Base-by-base conservation (phyloP, 1,140 invertebrate species). In the Druon quercuslanigerum region DNA sequence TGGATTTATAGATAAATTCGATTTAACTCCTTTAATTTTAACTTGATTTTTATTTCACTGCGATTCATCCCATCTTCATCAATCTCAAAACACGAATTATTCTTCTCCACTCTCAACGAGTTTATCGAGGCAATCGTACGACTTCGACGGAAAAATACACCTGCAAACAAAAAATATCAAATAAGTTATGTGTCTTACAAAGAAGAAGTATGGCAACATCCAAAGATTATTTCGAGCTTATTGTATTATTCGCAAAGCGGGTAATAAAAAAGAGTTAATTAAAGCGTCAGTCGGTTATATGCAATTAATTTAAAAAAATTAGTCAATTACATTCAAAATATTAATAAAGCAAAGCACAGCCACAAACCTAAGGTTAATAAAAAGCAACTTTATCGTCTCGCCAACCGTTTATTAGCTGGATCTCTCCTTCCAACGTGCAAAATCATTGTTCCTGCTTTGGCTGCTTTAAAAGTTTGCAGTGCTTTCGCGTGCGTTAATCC, bases 401-500 rank as follows among this genome's bases (percentile, higher is more conserved):
- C 46, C 82, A 85, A 92, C 90, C 89, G 89, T 90, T 89, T 92
- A 77, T 91, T 86, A 17, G 87, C 82, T 7, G 86, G 84, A 71
- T 92, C 92, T 71, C 92, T 90, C 57, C 94, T 87, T 8, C 92
- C 91, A 46, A 95, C 90, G 76, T 93, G 92, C 8, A 96, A 87
- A 17, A 93, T 89, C 73, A 96, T 92, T 77, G 93, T 92, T 25
- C 94, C 94, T 66, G 91, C 87, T 88, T 94, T 94, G 14, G 94
- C 92, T 51, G 92, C 89, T 81, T 94, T 94, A 88, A 96, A 95
- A 14, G 92, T 90, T 17, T 91, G 89, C 19, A 96, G 91, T 0
- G 94, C 95, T 83, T 94, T 92, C 3, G 92, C 92, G 79, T 95
- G 95, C 3, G 93, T 94, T 51, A 94, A 82, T 8, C 94, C 94